phyloP scores from a whole-genome alignment of 2,113 vertebrate genomes.

The Anolis carolinensis region DNA sequence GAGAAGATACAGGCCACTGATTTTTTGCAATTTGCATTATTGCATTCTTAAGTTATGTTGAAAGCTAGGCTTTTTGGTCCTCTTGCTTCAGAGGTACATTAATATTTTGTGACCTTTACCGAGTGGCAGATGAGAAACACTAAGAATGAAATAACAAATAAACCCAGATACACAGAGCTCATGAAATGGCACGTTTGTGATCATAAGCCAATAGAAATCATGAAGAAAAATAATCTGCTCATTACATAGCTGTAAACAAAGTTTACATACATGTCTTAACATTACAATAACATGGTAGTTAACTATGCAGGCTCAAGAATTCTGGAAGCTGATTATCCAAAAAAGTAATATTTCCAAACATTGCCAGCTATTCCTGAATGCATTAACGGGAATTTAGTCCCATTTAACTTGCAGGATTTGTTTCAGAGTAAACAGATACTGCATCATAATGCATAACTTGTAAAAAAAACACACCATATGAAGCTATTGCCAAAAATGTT shows the following conservation, averaged over 20 bases:
- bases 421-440: too few relatives aligned
- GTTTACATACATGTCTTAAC: not conserved
- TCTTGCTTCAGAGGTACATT: slow-evolving; percentile 71
- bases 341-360: too few relatives aligned
- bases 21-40: slow-evolving; percentile 77
- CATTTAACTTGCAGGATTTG: too few relatives aligned
- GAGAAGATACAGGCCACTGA: slow-evolving; percentile 81
- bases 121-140: slow-evolving; percentile 67
- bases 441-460: too few relatives aligned
- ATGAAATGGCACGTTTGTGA: slow-evolving; percentile 46
- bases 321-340: too few relatives aligned
- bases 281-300: too few relatives aligned
- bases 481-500: too few relatives aligned
- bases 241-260: slow-evolving; percentile 46
- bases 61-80: slow-evolving; percentile 72
- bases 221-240: slow-evolving; percentile 42
- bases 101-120: slow-evolving; percentile 80
- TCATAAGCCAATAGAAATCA: slow-evolving; percentile 45
- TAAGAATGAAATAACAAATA: slow-evolving; percentile 69
- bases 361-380: too few relatives aligned
- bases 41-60: slow-evolving; percentile 68
- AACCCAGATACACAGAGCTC: slow-evolving; percentile 60
- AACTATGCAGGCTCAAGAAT: too few relatives aligned
- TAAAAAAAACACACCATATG: too few relatives aligned
- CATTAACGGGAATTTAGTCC: too few relatives aligned